Conservation (phyloP, 2,797 vertebrate species). For the Pseudocheirus occidentalis region DNA sequence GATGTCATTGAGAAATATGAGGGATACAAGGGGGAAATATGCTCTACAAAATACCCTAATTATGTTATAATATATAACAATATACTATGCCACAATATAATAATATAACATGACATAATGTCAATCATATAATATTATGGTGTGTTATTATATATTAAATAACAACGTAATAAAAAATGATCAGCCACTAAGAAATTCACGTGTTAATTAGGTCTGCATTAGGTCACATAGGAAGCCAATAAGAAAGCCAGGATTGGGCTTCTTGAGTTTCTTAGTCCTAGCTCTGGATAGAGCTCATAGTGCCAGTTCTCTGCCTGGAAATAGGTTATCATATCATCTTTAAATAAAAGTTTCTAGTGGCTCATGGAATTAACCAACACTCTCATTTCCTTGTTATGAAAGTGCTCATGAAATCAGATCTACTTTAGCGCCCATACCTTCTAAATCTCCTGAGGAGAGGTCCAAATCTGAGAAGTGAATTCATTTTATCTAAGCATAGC, state of each 20-base stretch:
- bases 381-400: slow-evolving; percentile 71
- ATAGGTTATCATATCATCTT: slow-evolving; percentile 61
- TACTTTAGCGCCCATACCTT: slow-evolving; percentile 61
- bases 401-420: slow-evolving; percentile 78
- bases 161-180: not conserved
- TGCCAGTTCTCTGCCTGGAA: slow-evolving; percentile 49
- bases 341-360: slow-evolving; percentile 77
- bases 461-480: slow-evolving; percentile 76
- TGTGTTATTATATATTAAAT: not conserved
- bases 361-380: slow-evolving; percentile 79
- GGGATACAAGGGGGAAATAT: not conserved
- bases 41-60: not conserved
- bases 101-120: not conserved
- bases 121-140: not conserved
- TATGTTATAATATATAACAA: not conserved
- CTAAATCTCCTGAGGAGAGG: slow-evolving; percentile 79
- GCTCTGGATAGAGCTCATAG: not conserved
- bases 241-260: slow-evolving; percentile 40
- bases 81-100: not conserved
- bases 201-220: slow-evolving; percentile 32
- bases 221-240: slow-evolving; percentile 34
- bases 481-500: slow-evolving; percentile 78
- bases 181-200: slow-evolving; percentile 36
- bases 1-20: not conserved
- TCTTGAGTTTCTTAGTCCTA: slow-evolving; percentile 31